Conservation (phyloP, 1,140 invertebrate genomes). For the Camponotus pennsylvanicus region DNA sequence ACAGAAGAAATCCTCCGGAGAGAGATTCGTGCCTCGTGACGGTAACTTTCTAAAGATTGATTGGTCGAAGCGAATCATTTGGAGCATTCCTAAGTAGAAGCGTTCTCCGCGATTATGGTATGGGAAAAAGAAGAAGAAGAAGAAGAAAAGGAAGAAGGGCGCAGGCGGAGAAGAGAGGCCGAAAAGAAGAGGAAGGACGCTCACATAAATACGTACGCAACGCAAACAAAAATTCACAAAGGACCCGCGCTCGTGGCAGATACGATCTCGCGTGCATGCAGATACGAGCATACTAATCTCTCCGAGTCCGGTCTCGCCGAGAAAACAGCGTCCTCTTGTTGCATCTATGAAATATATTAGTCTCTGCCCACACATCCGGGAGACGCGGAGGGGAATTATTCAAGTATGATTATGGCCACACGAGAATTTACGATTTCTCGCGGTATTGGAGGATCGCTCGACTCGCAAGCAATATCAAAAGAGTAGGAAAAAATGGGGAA, state of each 20-base stretch:
- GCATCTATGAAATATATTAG: slow-evolving; percentile 76
- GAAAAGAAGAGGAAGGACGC: slow-evolving; percentile 76
- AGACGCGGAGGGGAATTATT: slow-evolving; percentile 68
- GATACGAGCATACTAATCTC: slow-evolving; percentile 85
- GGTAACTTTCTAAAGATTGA: slow-evolving; percentile 19
- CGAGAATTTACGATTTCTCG: slow-evolving; percentile 65
- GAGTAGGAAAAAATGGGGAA: background rate
- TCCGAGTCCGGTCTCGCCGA: slow-evolving; percentile 60
- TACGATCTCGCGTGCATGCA: slow-evolving; percentile 85
- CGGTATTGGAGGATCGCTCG: background rate
- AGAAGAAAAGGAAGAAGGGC: slow-evolving; percentile 45
- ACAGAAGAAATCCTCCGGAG: slow-evolving; percentile 26
- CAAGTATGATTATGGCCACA: slow-evolving; percentile 68
- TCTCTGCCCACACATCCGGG: slow-evolving; percentile 60
- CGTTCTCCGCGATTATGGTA: slow-evolving; percentile 57
- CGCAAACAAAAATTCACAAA: slow-evolving; percentile 84
- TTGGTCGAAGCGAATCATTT: slow-evolving; percentile 63
- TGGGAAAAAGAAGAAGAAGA: slow-evolving; percentile 37
- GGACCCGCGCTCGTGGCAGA: slow-evolving; percentile 82
- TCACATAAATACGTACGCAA: slow-evolving; percentile 85
- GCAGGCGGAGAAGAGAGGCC: slow-evolving; percentile 62
- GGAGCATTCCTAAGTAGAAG: slow-evolving; percentile 52
- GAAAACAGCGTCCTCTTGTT: slow-evolving; percentile 73
- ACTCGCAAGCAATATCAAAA: slow-evolving; percentile 48
- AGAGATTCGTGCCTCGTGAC: slow-evolving; percentile 7